Percentiles rank a stretch among this genome's conserved stretches.
Evolutionary conservation across 2,888 invertebrate genomes (phyloP).

Genomic region (Cyrtodaria siliqua): DNA sequence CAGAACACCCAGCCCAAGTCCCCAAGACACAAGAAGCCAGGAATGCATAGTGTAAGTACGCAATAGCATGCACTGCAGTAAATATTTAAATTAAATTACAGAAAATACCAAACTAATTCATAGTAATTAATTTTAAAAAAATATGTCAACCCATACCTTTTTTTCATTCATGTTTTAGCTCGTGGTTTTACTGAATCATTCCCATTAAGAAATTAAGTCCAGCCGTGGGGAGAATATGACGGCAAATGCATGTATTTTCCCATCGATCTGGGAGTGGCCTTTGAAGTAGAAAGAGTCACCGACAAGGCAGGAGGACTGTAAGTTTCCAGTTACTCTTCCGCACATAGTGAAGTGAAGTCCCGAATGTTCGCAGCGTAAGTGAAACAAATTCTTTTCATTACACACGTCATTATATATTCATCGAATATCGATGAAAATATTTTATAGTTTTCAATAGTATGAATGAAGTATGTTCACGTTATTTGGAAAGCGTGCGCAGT

Average conservation of each 20-base stretch:
- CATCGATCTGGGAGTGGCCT: slow-evolving; percentile 4
- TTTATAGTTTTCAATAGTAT: too few relatives aligned
- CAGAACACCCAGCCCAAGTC: background rate
- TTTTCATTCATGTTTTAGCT: slow-evolving; percentile 4
- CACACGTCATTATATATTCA: slow-evolving; percentile 10
- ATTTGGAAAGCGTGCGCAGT: too few relatives aligned
- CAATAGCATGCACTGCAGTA: background rate
- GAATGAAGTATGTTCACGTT: too few relatives aligned
- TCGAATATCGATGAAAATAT: too few relatives aligned
- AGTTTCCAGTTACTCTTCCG: too few relatives aligned
- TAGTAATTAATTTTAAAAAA: too few relatives aligned
- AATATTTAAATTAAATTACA: slow-evolving; percentile 1
- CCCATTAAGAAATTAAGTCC: slow-evolving; percentile 9
- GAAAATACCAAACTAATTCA: background rate
- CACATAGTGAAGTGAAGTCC: too few relatives aligned
- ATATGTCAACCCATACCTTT: background rate
- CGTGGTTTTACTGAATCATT: slow-evolving; percentile 12
- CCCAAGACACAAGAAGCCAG: background rate
- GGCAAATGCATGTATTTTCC: slow-evolving; percentile 9
- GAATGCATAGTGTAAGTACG: slow-evolving; percentile 1
- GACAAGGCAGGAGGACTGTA: slow-evolving; percentile 2
- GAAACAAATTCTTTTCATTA: slow-evolving; percentile 10
- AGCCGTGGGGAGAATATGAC: background rate
- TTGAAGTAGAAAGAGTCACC: slow-evolving; percentile 9
- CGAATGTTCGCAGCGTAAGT: background rate